A percentile compares a stretch with the other conserved stretches of the same genome.
Evolutionary conservation across 2,113 vertebrate species (phyloP).

Genomic region (Cyprinodon variegatus): DNA sequence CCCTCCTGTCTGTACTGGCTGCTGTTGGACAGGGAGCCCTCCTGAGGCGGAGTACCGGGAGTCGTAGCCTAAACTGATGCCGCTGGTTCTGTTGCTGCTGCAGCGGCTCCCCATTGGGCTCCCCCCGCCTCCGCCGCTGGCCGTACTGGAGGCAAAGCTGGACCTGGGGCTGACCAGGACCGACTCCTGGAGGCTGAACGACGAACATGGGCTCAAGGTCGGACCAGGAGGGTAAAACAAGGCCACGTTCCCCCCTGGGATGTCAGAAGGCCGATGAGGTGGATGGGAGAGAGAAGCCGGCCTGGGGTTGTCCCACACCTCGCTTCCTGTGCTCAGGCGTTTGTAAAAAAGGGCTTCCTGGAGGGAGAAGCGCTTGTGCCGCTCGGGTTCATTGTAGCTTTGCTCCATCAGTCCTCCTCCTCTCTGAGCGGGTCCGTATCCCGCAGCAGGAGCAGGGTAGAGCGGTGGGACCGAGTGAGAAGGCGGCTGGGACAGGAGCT

Average conservation of each 20-base stretch:
- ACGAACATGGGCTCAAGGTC: conserved; percentile 80
- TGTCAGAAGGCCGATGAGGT: conserved; percentile 67
- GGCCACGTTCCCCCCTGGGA: conserved; percentile 49
- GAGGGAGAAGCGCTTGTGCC: conserved; percentile 81
- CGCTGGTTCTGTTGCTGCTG: conserved; percentile 89
- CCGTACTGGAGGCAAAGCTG: conserved; percentile 87
- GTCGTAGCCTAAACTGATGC: conserved; percentile 89
- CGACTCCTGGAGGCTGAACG: conserved; percentile 83
- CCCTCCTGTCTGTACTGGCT: conserved; percentile 59
- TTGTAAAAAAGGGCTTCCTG: conserved; percentile 83
- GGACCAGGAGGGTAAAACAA: conserved; percentile 74
- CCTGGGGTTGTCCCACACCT: conserved; percentile 79
- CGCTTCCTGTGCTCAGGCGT: conserved; percentile 77
- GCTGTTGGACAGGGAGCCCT: conserved; percentile 66
- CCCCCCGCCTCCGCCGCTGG: conserved; percentile 84
- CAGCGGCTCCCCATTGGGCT: conserved; percentile 85
- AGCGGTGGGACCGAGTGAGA: conserved; percentile 66
- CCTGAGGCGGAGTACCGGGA: conserved; percentile 80
- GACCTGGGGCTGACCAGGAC: conserved; percentile 84
- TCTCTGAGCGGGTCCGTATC: conserved; percentile 56
- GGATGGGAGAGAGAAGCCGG: conserved; percentile 78
- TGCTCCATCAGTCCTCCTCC: conserved; percentile 61
- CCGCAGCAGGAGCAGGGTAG: conserved; percentile 44
- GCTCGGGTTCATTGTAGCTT: conserved; percentile 79
- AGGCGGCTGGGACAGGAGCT: conserved; percentile 79